Percentiles rank a stretch among this genome's conserved stretches.
phyloP scores from a whole-genome alignment of 2,797 vertebrate species.

The Cynodonichthys magdalenae region DNA sequence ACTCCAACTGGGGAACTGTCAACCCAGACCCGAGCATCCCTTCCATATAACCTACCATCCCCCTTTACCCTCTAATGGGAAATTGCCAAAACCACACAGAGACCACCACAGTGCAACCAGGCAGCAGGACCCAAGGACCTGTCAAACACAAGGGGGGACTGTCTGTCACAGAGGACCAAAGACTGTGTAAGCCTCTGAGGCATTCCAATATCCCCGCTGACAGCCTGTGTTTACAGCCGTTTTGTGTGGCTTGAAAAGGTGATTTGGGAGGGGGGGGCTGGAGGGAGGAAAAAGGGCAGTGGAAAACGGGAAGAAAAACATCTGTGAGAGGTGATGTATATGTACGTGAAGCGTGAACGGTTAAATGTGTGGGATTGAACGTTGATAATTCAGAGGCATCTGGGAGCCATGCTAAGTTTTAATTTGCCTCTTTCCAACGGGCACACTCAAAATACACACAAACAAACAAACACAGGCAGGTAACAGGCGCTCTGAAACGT shows the following conservation, averaged over 20 bases:
- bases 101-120: conserved; percentile 74
- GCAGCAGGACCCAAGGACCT: conserved; percentile 67
- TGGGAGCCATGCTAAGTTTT: conserved; percentile 68
- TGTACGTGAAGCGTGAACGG: conserved; percentile 3
- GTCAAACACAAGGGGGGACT: conserved; percentile 75
- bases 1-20: conserved; percentile 26
- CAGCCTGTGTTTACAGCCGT: conserved; percentile 80
- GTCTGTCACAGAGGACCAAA: conserved; percentile 75
- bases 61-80: conserved; percentile 52
- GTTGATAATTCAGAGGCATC: conserved; percentile 65
- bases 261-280: conserved; percentile 70
- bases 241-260: conserved; percentile 83
- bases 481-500: conserved; percentile 44
- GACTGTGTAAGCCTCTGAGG: conserved; percentile 76
- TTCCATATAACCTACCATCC: conserved; percentile 48
- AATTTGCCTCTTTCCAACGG: conserved; percentile 67
- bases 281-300: conserved; percentile 29
- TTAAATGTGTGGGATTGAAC: conserved; percentile 47
- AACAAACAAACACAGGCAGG: conserved; percentile 27
- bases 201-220: conserved; percentile 75
- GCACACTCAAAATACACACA: conserved; percentile 49
- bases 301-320: conserved; percentile 54
- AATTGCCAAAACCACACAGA: conserved; percentile 52
- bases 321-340: conserved; percentile 62
- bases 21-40: conserved; percentile 53